These are phyloP conservation scores for Drosophila ohnishii DNA, from an alignment of 1,140 invertebrate genomes.

Conservation along the genomic window DNA sequence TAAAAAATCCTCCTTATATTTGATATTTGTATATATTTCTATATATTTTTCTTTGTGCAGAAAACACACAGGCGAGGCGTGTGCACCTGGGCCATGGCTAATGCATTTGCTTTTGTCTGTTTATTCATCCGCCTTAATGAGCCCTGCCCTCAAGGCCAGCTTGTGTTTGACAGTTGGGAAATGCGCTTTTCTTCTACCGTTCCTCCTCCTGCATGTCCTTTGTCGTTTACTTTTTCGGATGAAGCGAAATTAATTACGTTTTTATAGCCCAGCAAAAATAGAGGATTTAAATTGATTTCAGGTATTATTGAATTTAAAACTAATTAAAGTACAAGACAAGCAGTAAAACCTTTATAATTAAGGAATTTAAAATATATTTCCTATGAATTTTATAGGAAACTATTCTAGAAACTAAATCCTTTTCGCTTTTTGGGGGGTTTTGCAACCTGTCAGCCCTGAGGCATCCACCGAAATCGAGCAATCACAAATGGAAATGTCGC, in stretches of 20 bases:
- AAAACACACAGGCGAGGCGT: constrained; percentile 7
- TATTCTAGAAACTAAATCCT: constrained; percentile 1
- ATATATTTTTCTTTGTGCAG: background rate
- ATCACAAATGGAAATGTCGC: constrained; percentile 62
- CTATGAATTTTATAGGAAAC: background rate
- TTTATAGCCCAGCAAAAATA: constrained; percentile 9
- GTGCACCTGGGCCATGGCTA: background rate
- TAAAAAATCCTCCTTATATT: background rate
- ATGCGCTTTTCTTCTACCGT: constrained; percentile 37
- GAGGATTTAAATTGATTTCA: background rate
- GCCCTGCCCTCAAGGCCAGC: constrained; percentile 47
- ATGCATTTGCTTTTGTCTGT: constrained; percentile 50
- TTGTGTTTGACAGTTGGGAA: constrained; percentile 61
- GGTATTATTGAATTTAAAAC: background rate
- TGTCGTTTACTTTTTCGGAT: constrained; percentile 23
- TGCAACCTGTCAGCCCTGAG: background rate
- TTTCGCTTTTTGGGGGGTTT: background rate
- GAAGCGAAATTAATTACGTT: constrained; percentile 50
- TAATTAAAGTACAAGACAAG: background rate
- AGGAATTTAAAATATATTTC: background rate
- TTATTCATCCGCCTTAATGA: constrained; percentile 61
- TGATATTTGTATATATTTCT: background rate
- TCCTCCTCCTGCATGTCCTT: constrained; percentile 1
- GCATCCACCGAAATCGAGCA: constrained; percentile 39
- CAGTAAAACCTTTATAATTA: too few species aligned